A percentile compares a stretch with the other conserved stretches of the same genome.
Evolutionary conservation across 2,113 vertebrate species (phyloP).

Genomic region (Puma concolor): DNA sequence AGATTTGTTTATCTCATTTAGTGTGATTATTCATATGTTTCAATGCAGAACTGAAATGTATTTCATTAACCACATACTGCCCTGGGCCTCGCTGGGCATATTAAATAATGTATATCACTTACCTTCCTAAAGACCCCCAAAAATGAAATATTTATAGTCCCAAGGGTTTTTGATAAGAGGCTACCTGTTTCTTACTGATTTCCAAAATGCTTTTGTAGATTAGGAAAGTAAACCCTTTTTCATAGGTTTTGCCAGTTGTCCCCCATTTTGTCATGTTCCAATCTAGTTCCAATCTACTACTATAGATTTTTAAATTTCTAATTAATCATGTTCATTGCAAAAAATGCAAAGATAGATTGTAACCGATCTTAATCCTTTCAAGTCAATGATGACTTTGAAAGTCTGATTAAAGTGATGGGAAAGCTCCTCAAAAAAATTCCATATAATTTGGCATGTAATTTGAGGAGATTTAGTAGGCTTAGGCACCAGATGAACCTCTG

Average conservation of each 20-base stretch:
- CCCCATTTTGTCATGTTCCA: neutral
- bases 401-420: neutral
- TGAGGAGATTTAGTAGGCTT: neutral
- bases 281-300: neutral
- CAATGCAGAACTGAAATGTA: neutral
- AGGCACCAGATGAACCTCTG: neutral
- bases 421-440: neutral
- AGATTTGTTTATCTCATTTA: neutral
- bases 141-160: neutral
- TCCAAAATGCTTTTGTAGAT: neutral
- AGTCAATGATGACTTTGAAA: neutral
- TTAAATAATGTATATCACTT: neutral
- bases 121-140: neutral
- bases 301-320: neutral
- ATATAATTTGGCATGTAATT: neutral
- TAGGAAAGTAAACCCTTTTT: neutral
- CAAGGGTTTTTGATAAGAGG: neutral
- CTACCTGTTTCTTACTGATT: neutral
- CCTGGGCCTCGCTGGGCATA: neutral
- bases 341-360: neutral
- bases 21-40: neutral
- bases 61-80: neutral
- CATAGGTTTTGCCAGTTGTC: neutral
- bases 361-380: neutral
- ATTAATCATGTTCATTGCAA: neutral